Percentiles rank a stretch among this genome's conserved stretches.
These are phyloP conservation scores for Atta colombica DNA, from an alignment of 1,140 invertebrate species.

Conservation along the genomic window DNA sequence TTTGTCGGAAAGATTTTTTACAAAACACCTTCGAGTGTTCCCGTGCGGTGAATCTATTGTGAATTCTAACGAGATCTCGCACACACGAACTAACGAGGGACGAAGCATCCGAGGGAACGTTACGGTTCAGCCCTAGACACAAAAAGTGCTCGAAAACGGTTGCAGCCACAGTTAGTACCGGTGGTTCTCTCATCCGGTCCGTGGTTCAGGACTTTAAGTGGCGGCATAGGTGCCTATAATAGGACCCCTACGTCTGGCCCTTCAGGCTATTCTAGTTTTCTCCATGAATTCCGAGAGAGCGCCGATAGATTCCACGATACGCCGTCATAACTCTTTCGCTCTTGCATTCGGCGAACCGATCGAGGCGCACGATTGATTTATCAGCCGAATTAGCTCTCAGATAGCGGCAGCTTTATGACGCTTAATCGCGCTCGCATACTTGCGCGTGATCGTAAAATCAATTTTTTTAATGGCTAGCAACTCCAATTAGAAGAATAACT, in stretches of 20 bases:
- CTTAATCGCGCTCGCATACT: constrained; percentile 11
- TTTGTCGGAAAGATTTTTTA: constrained; percentile 39
- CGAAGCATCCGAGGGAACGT: constrained; percentile 66
- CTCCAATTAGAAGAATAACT: background rate
- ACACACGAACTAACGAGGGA: constrained; percentile 69
- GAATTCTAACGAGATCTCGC: constrained; percentile 65
- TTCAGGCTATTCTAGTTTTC: constrained; percentile 81
- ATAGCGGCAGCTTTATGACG: constrained; percentile 10
- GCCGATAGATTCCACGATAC: constrained; percentile 56
- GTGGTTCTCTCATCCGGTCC: constrained; percentile 75
- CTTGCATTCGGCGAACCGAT: constrained; percentile 51
- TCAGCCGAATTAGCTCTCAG: constrained; percentile 40
- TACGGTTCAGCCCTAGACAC: constrained; percentile 73
- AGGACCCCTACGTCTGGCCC: constrained; percentile 79
- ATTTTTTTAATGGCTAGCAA: background rate
- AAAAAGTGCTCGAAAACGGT: constrained; percentile 76
- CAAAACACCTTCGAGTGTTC: constrained; percentile 2
- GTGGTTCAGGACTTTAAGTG: constrained; percentile 76
- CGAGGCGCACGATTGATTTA: constrained; percentile 47
- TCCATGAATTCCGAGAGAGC: constrained; percentile 57
- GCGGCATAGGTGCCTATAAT: constrained; percentile 82
- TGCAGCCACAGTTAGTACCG: constrained; percentile 63
- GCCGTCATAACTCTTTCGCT: constrained; percentile 55
- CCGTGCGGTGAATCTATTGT: constrained; percentile 36
- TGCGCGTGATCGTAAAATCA: background rate